Percentiles rank a stretch among this genome's conserved stretches.
Conservation (phyloP, 2,888 invertebrate genomes). For the Sphecodes monilicornis region DNA sequence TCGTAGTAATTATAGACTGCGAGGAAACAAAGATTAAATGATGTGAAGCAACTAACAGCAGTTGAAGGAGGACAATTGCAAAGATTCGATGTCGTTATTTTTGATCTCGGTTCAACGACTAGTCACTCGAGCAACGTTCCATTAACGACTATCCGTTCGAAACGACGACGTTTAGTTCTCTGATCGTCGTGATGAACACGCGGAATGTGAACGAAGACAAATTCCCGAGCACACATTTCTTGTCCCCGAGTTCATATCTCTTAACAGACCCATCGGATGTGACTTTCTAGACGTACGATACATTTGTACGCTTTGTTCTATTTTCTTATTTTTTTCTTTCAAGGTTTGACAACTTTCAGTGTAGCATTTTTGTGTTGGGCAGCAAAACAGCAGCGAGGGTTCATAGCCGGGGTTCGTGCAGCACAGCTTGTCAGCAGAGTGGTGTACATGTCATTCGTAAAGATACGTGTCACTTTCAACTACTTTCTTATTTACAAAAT, state of each 20-base stretch:
- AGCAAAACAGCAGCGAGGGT: constrained; percentile 84
- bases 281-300: constrained; percentile 3
- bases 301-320: not conserved
- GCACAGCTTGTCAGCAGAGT: constrained; percentile 85
- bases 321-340: constrained; percentile 18
- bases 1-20: not conserved
- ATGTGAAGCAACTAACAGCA: not conserved
- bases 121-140: constrained; percentile 7
- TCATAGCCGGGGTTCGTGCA: constrained; percentile 84
- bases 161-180: constrained; percentile 30
- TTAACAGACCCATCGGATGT: constrained; percentile 66
- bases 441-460: constrained; percentile 83
- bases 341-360: constrained; percentile 71
- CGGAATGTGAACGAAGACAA: constrained; percentile 47
- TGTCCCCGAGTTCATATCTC: constrained; percentile 63
- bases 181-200: constrained; percentile 28
- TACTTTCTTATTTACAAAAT: constrained; percentile 76
- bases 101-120: constrained; percentile 17
- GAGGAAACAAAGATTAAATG: not conserved
- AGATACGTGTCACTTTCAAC: constrained; percentile 73
- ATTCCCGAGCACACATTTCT: constrained; percentile 50
- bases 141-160: constrained; percentile 31
- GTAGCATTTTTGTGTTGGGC: constrained; percentile 82
- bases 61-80: constrained; percentile 49
- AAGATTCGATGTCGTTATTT: constrained; percentile 28